These are phyloP conservation scores for Saturnia japonica DNA, from an alignment of 2,888 invertebrate species.

Conservation along the genomic window DNA sequence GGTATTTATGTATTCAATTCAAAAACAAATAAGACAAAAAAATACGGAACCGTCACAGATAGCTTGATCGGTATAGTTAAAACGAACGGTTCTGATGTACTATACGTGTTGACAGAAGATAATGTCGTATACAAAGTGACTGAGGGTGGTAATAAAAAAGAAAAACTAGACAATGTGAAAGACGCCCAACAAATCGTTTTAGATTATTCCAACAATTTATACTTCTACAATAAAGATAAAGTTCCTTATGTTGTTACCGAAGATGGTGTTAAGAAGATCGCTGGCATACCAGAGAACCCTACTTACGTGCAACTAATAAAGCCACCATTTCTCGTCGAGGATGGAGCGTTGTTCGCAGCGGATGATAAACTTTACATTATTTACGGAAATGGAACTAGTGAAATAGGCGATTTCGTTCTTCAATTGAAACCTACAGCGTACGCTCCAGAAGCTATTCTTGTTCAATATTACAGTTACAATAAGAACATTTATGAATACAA, in stretches of 20 bases:
- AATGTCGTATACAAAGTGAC: constrained; percentile 57
- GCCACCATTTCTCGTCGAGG: constrained; percentile 50
- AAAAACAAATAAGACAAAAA: constrained; percentile 41
- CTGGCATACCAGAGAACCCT: constrained; percentile 50
- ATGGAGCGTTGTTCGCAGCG: constrained; percentile 45
- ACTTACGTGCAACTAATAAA: constrained; percentile 44
- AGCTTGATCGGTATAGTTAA: constrained; percentile 50
- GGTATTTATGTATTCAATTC: constrained; percentile 52
- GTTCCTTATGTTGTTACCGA: constrained; percentile 42
- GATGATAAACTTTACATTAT: constrained; percentile 47
- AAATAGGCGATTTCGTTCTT: constrained; percentile 39
- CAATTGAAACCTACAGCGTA: constrained; percentile 52
- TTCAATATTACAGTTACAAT: constrained; percentile 58
- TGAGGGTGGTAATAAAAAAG: constrained; percentile 54
- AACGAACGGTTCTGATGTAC: constrained; percentile 44
- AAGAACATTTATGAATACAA: constrained; percentile 68
- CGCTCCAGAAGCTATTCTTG: constrained; percentile 49
- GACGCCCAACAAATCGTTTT: constrained; percentile 56
- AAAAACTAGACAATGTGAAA: constrained; percentile 43
- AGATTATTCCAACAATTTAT: constrained; percentile 58
- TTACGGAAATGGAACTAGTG: constrained; percentile 50
- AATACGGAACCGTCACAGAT: constrained; percentile 55
- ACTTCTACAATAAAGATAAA: constrained; percentile 51
- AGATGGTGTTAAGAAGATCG: constrained; percentile 46
- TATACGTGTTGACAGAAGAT: constrained; percentile 58